Evolutionary conservation across 2,888 invertebrate species (phyloP).

Genomic region (Stenichneumon culpator): DNA sequence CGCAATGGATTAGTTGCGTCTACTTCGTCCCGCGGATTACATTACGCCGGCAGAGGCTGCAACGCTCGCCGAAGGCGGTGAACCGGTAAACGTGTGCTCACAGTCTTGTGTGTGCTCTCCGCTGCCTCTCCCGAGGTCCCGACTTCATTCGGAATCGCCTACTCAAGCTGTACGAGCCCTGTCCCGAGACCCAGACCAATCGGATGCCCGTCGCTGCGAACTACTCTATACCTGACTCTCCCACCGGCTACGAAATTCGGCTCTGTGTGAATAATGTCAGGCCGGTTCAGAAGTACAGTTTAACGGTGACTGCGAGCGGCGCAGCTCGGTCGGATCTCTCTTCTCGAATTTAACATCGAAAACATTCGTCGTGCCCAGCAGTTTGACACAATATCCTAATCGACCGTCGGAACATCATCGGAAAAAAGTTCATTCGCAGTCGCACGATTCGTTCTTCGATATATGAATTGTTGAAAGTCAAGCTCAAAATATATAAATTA

Average conservation of each 20-base stretch:
- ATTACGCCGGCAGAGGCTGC: not conserved
- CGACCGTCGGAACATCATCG: not conserved
- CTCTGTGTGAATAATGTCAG: conserved; percentile 75
- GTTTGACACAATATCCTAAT: not conserved
- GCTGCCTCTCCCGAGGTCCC: conserved; percentile 1
- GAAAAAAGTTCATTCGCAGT: not conserved
- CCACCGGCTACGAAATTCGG: conserved; percentile 65
- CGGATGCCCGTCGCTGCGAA: conserved; percentile 11
- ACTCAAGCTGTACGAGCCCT: conserved; percentile 20
- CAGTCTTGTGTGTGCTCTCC: not conserved
- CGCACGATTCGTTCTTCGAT: not conserved
- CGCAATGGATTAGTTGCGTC: conserved; percentile 42
- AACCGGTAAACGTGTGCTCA: conserved; percentile 18
- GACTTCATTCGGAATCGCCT: conserved; percentile 21
- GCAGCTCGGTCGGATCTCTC: conserved; percentile 37
- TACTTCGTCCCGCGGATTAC: conserved; percentile 15
- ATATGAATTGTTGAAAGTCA: not conserved
- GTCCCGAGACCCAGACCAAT: conserved; percentile 46
- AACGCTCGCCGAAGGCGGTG: not conserved
- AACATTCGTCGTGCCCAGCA: not conserved
- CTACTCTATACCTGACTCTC: conserved; percentile 58
- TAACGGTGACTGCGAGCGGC: conserved; percentile 70
- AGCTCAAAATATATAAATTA: not conserved
- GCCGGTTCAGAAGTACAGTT: conserved; percentile 72
- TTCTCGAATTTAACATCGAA: not conserved